A percentile compares a stretch with the other conserved stretches of the same genome.
phyloP scores from a whole-genome alignment of 2,113 vertebrate species.

The Sus scrofa region T2T-Sscrofa CM000826.6:63798001-63798500 shows the following conservation, averaged over 20 bases:
- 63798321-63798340: background rate
- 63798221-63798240: background rate
- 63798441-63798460: background rate
- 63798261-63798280: background rate
- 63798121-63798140: background rate
- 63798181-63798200: background rate
- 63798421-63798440: background rate
- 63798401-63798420: background rate
- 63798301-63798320: background rate
- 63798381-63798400: background rate
- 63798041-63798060: background rate
- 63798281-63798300: background rate
- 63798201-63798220: background rate
- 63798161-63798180: background rate
- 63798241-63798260: background rate
- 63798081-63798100: background rate
- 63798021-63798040: background rate
- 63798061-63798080: background rate
- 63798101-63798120: background rate
- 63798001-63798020: background rate
- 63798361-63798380: background rate
- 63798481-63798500: background rate
- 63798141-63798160: background rate
- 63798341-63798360: background rate
- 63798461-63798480: background rate